phyloP scores from a whole-genome alignment of 2,888 invertebrate genomes.

The Nemotelus nigrinus region DNA sequence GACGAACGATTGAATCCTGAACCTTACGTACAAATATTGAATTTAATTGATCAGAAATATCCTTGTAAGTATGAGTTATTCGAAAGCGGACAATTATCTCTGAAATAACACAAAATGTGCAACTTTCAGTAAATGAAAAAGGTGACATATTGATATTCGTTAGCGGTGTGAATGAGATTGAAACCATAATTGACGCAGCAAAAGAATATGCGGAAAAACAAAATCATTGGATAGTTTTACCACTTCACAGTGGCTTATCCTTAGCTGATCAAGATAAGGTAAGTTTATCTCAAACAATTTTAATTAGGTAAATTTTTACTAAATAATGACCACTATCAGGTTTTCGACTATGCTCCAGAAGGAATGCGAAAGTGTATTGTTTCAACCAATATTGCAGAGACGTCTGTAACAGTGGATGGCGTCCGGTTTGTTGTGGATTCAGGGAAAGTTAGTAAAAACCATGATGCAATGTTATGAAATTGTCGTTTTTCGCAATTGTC shows the following conservation, averaged over 20 bases:
- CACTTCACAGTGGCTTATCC: constrained; percentile 91
- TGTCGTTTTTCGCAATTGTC: no score
- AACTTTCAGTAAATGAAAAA: constrained; percentile 74
- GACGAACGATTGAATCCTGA: constrained; percentile 85
- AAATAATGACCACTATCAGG: constrained; percentile 65
- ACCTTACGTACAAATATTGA: constrained; percentile 92
- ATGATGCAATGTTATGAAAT: no score
- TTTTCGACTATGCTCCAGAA: constrained; percentile 94
- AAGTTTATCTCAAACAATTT: constrained; percentile 39
- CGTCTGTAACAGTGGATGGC: constrained; percentile 98
- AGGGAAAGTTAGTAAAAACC: constrained; percentile 76
- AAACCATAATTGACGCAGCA: constrained; percentile 85
- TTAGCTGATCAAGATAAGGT: constrained; percentile 96
- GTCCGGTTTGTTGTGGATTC: constrained; percentile 97
- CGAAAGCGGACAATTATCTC: constrained; percentile 39
- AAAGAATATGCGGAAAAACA: constrained; percentile 81
- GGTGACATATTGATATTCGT: constrained; percentile 96
- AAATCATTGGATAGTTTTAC: constrained; percentile 89
- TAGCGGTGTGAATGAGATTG: constrained; percentile 94
- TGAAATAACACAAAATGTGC: constrained; percentile 13
- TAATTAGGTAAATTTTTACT: no score
- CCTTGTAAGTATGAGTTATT: constrained; percentile 63
- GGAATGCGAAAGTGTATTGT: constrained; percentile 96
- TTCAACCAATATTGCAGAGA: constrained; percentile 98
- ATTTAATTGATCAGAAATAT: constrained; percentile 91